Conservation (phyloP, 2,113 vertebrate species). For the Ascaphus truei region DNA sequence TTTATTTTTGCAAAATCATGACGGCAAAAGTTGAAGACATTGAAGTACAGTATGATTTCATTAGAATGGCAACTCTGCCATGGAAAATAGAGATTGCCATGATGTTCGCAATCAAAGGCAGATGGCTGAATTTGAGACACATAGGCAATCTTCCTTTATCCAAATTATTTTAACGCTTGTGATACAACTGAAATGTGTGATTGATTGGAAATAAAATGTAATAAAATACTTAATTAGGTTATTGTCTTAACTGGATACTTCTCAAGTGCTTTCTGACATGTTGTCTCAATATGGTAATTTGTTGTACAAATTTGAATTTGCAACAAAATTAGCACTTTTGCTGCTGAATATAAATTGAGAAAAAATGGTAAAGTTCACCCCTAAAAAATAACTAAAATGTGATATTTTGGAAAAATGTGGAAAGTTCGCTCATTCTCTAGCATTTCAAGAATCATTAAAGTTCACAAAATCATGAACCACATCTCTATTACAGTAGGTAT, state of each 20-base stretch:
- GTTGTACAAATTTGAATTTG: no score
- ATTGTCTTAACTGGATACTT: constrained; percentile 25
- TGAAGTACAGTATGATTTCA: constrained; percentile 60
- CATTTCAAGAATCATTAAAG: no score
- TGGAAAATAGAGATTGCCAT: constrained; percentile 43
- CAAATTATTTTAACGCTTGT: constrained; percentile 36
- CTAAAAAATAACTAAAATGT: no score
- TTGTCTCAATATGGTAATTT: background rate
- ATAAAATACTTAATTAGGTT: constrained; percentile 28
- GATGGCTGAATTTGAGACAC: constrained; percentile 29
- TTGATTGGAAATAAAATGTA: constrained; percentile 45
- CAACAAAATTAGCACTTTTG: no score
- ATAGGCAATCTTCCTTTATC: constrained; percentile 45
- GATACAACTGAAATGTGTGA: constrained; percentile 30
- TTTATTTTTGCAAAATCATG: constrained; percentile 69
- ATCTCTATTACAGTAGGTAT: no score
- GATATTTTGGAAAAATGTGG: no score
- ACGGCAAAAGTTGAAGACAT: constrained; percentile 59
- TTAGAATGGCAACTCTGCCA: constrained; percentile 61
- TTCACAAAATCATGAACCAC: no score
- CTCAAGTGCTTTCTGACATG: background rate
- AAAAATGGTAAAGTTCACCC: no score
- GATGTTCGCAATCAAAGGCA: constrained; percentile 46
- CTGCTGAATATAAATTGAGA: no score
- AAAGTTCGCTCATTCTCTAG: no score